Evolutionary conservation across 2,888 invertebrate species (phyloP), one percentile per base, ranked within the genome.

Genomic region (Hesperia comma): DNA sequence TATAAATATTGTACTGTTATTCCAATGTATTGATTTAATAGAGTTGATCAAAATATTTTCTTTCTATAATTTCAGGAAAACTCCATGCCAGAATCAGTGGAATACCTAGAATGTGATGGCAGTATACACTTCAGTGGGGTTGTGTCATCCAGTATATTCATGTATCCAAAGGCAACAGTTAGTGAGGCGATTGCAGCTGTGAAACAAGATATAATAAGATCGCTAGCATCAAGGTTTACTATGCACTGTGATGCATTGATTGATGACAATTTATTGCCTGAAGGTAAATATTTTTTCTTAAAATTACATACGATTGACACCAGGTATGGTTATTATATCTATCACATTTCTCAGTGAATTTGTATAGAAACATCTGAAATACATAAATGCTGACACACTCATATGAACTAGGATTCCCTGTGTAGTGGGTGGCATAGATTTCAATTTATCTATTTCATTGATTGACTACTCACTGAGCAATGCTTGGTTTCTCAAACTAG

Each of bases 241-340:
- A 96, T 98, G 94, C 97, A 98, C 81, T 98, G 97, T 93, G 98
- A 98, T 87, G 98, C 98, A 66, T 92, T 98, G 63, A 96, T 97
- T 74, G 97, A 97, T 86, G 97, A 97, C 82, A 95, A 94, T 81
- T 92, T 94, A 68, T 92, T 94, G 56, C 95, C 95, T 33, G 95
- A 96, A 94, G 95, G 95, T 95, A 78, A 72, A 51, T 37, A 37
- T 2, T 37, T 37, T 2, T 37, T 8, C 37, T 37, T 8, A 10
- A 37, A 2, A 12, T 12, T 8, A 10, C 2, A 37, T 37, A 10
- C 2, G 10, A 8, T 8, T 37, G 10, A 10, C 2, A 37, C 3
- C 12, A 12, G 26, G 26, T 26, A 26, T n/a, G n/a, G n/a, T n/a
- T 33, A 33, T 33, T 6, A 33, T 33, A 7, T 33, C 1, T 33